Base-by-base conservation (phyloP, 2,113 vertebrate genomes). In the Kryptolebias marmoratus region DNA sequence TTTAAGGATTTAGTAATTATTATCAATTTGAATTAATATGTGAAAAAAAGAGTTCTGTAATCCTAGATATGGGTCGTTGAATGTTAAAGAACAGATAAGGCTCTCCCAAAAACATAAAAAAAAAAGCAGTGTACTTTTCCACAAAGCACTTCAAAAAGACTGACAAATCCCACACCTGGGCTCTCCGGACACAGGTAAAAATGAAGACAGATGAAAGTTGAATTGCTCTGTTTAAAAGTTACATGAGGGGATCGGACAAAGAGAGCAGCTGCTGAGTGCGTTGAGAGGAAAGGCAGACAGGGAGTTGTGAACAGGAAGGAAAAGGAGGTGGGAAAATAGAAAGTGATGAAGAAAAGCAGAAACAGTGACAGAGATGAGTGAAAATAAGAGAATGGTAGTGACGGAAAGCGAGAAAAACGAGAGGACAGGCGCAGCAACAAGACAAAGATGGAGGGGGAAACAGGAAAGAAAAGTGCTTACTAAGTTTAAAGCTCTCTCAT, bases 401-500 rank as follows among this genome's bases (percentile, higher is more conserved):
- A 82, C 54, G 58, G 57, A 56, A 68, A 68, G 49, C 57, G 42
- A 70, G 48, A 32, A 58, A 27, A 18, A 66, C 36, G 3, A 18
- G 49, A 31, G 27, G 36, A 11, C 58, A 71, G 42, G 9, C 47
- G 71, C 14, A 70, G 39, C 14, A 27, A 27, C 10, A 57, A 80
- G 72, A 64, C 60, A 6, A 61, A 31, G 18, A 58, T 57, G 7
- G 32, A 57, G 12, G 13, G 32, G 50, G 44, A 44, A 5, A 11
- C 52, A 61, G 57, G 44, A 79, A 64, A 49, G 44, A 64, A 57
- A 76, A 63, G 65, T 54, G 82, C 36, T 77, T 77, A 71, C 8
- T 31, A 11, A 32, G 2, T 70, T 55, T 75, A 14, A 12, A 27
- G 22, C 57, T 8, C 66, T 44, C 3, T 36, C 47, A 3, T 48